Base-by-base conservation (phyloP, 1,140 invertebrate genomes). In the Oedothorax gibbosus region DNA sequence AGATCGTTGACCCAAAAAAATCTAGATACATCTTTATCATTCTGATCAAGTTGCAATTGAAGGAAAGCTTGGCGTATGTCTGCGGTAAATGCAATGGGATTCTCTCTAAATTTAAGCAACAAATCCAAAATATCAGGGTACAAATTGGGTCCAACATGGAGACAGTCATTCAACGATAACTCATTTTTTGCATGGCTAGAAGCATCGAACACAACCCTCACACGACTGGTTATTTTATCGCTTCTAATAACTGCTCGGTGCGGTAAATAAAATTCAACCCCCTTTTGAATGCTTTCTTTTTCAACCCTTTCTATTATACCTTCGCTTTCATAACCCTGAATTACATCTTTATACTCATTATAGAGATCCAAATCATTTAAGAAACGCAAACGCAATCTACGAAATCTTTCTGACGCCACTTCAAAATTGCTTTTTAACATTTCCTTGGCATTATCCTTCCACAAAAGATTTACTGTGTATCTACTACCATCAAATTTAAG, bases 351-450 rank as follows among this genome's bases (percentile, higher is more conserved):
- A 21, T 66, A 66, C 0, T 66, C 20, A 21, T 8, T 21, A 66
- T 0, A 66, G 20, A 66, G 49, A 3, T 20, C 20, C 11, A 2
- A 10, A 21, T 66, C 20, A 5, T 35, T 66, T 35, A 66, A 66
- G 7, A 66, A 66, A 66, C 7, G 20, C 49, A 21, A 35, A 20
- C 49, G 20, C 15, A 65, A 12, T 8, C 21, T 65, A 7, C 6
- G 21, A 20, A 65, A 65, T 15, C n/a, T 65, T n/a, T 65, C 21
- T 9, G 62, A 65, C n/a, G n/a, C 62, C n/a, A 65, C 21, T 18
- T 65, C 62, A 9, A 20, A n/a, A 65, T 65, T 65, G 15, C n/a
- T 65, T 18, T 65, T 65, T n/a, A 65, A 65, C 21, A 65, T n/a
- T 18, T 12, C 7, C n/a, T 65, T 65, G 3, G 21, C 21, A n/a